Evolutionary conservation across 2,888 invertebrate species (phyloP).

Genomic region (Melieria crassipennis): DNA sequence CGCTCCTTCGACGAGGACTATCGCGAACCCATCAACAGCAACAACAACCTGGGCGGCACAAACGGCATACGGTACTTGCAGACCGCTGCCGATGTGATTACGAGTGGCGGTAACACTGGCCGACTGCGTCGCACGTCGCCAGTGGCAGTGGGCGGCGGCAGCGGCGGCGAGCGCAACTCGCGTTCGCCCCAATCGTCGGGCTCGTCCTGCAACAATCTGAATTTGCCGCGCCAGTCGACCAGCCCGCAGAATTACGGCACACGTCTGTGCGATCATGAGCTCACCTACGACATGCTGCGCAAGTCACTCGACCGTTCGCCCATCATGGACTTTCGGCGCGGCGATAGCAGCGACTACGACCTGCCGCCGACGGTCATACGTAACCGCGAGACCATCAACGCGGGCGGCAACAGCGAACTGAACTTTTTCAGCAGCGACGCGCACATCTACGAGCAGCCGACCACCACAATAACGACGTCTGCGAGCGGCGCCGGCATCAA

Average conservation of each 20-base stretch:
- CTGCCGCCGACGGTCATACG: conserved; percentile 52
- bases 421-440: conserved; percentile 63
- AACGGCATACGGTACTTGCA: conserved; percentile 46
- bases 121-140: conserved; percentile 58
- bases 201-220: conserved; percentile 56
- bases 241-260: conserved; percentile 64
- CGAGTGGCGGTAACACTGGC: conserved; percentile 24
- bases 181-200: conserved; percentile 62
- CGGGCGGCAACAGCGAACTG: conserved; percentile 61
- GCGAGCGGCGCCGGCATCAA: conserved; percentile 41
- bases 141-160: conserved; percentile 40
- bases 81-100: conserved; percentile 35
- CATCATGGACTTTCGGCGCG: conserved; percentile 63
- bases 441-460: conserved; percentile 61
- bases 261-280: conserved; percentile 64
- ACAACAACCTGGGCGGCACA: conserved; percentile 46
- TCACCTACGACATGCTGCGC: conserved; percentile 63
- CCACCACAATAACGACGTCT: conserved; percentile 48
- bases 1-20: conserved; percentile 65
- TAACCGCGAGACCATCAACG: conserved; percentile 61
- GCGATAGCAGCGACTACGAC: conserved; percentile 60
- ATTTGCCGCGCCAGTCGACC: conserved; percentile 53
- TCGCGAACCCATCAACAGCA: conserved; percentile 53
- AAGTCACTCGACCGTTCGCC: conserved; percentile 61
- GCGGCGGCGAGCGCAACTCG: conserved; percentile 45